Percentiles rank a stretch among this genome's conserved stretches.
Conservation (phyloP, 2,888 invertebrate species). For the Icerya purchasi region DNA sequence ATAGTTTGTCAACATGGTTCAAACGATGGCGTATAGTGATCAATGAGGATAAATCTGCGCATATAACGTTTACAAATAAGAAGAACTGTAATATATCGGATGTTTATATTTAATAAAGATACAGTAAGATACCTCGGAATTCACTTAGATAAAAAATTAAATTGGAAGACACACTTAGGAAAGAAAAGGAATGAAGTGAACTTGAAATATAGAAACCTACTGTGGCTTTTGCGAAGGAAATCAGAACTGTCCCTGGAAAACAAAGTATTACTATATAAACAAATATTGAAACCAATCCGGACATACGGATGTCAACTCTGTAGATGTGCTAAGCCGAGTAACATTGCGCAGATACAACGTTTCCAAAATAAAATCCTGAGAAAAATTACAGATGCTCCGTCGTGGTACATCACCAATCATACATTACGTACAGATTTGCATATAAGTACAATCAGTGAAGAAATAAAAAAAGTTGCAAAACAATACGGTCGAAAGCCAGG, state of each 20-base stretch:
- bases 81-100: too few relatives aligned
- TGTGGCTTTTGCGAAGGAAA: background rate
- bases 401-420: background rate
- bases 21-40: background rate
- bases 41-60: background rate
- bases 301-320: background rate
- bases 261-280: background rate
- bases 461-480: background rate
- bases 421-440: background rate
- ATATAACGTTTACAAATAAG: background rate
- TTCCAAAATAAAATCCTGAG: too few relatives aligned
- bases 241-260: background rate
- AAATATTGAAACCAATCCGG: background rate
- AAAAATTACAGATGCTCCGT: too few relatives aligned
- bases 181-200: background rate
- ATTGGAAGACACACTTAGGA: background rate
- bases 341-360: too few relatives aligned
- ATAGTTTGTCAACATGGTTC: too few relatives aligned
- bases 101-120: background rate
- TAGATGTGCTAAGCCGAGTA: background rate
- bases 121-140: background rate
- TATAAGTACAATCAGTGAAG: background rate
- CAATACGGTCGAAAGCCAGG: too few relatives aligned
- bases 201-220: background rate
- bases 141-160: background rate